A percentile compares a stretch with the other conserved stretches of the same genome.
phyloP scores from a whole-genome alignment of 2,888 invertebrate genomes.

The Neoaliturus tenellus region DNA sequence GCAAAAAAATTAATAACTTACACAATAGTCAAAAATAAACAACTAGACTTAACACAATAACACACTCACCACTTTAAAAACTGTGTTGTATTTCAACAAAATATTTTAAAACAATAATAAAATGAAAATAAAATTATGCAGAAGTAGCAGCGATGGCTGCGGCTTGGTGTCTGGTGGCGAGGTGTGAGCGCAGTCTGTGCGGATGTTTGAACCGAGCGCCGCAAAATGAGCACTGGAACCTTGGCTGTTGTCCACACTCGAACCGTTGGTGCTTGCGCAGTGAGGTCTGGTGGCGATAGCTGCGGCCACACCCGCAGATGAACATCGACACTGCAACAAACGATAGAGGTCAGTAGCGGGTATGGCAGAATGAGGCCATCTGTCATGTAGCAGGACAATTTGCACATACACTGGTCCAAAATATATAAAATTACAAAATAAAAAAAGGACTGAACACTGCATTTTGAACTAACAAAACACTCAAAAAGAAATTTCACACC shows the following conservation, averaged over 20 bases:
- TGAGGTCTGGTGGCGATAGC: slow-evolving; percentile 20
- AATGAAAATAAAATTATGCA: not conserved
- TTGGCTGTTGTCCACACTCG: slow-evolving; percentile 71
- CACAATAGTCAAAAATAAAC: too few species aligned
- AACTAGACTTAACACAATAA: too few species aligned
- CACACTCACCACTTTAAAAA: not conserved
- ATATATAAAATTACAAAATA: too few species aligned
- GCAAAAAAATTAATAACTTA: too few species aligned
- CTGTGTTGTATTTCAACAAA: not conserved
- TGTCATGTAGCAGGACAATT: too few species aligned
- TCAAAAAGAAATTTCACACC: too few species aligned
- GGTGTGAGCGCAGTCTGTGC: slow-evolving; percentile 54
- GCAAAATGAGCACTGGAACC: slow-evolving; percentile 63
- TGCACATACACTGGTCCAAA: too few species aligned
- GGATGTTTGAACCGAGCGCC: slow-evolving; percentile 58
- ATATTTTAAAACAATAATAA: not conserved
- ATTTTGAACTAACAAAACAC: too few species aligned
- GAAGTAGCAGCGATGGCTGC: not conserved
- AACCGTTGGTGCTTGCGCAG: slow-evolving; percentile 63
- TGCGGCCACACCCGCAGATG: slow-evolving; percentile 14
- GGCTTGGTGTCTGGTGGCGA: not conserved
- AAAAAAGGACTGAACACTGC: too few species aligned
- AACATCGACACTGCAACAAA: not conserved
- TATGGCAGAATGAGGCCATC: too few species aligned
- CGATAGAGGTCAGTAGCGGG: not conserved